These are phyloP conservation scores for Actinopyga echinites DNA, from an alignment of 53 echinoderm and acorn worm species.

Conservation along the genomic window DNA sequence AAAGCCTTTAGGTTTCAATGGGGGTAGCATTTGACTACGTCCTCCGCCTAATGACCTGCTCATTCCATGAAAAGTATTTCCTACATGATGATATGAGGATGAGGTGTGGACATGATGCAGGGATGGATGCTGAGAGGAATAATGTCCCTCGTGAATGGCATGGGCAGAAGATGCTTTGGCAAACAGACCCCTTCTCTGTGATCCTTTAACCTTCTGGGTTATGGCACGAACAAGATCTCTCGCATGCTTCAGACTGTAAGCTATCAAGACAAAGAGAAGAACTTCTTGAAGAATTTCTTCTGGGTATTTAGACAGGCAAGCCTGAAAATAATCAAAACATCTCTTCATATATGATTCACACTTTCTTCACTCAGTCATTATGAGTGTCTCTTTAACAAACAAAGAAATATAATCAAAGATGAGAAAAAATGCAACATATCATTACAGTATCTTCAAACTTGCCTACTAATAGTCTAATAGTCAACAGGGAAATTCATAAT, in stretches of 20 bases:
- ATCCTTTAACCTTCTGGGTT: constrained; percentile 82
- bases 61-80: not conserved
- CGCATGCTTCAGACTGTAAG: constrained; percentile 92
- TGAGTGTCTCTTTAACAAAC: too few relatives aligned
- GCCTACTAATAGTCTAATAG: too few relatives aligned
- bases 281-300: not conserved
- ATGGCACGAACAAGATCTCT: constrained; percentile 85
- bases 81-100: not conserved
- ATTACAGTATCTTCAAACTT: too few relatives aligned
- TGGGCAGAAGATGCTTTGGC: constrained; percentile 68
- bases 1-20: constrained; percentile 28
- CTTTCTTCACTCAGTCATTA: not conserved
- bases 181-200: constrained; percentile 62
- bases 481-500: too few relatives aligned
- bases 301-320: not conserved
- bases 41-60: not conserved
- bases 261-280: constrained; percentile 39
- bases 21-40: constrained; percentile 23
- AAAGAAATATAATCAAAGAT: too few relatives aligned
- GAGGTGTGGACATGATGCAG: not conserved
- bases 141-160: not conserved
- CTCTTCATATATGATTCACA: not conserved
- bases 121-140: not conserved
- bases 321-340: not conserved
- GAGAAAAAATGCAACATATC: too few relatives aligned